phyloP scores from a whole-genome alignment of 2,888 invertebrate species.

The Leptogaster cylindrica region DNA sequence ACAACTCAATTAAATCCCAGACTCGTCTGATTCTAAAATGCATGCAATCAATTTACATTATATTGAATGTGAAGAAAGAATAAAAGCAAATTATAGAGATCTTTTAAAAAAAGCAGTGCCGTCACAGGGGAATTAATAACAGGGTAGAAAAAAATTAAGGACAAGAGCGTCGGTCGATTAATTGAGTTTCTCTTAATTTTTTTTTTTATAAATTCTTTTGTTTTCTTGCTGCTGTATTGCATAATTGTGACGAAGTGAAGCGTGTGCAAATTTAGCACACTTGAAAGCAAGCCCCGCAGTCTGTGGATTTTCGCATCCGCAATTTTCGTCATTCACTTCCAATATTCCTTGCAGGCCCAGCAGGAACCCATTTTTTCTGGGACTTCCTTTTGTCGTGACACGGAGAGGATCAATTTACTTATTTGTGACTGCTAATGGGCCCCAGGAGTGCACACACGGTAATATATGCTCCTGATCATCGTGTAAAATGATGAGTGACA shows the following conservation, averaged over 20 bases:
- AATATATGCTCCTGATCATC: not conserved
- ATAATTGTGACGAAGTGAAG: not conserved
- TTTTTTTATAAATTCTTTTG: not conserved
- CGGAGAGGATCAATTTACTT: no score
- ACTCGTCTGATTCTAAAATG: no score
- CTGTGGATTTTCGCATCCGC: not conserved
- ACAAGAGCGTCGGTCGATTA: no score
- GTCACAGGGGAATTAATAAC: no score
- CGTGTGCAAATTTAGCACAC: slow-evolving; percentile 1
- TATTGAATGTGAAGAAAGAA: slow-evolving; percentile 4
- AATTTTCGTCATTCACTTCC: no score
- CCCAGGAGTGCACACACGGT: no score
- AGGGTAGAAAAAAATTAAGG: no score
- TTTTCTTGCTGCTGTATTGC: no score
- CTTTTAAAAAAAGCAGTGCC: slow-evolving; percentile 13
- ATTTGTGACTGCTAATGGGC: not conserved
- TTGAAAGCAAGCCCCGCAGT: not conserved
- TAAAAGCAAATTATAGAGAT: slow-evolving; percentile 1
- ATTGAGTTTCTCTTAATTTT: not conserved
- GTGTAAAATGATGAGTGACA: not conserved
- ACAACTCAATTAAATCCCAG: no score
- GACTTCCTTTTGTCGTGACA: no score
- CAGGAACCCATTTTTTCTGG: no score
- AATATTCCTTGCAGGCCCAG: no score
- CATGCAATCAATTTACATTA: slow-evolving; percentile 5